Conservation (phyloP, 2,797 vertebrate species). For the Crocidura indochinensis region DNA sequence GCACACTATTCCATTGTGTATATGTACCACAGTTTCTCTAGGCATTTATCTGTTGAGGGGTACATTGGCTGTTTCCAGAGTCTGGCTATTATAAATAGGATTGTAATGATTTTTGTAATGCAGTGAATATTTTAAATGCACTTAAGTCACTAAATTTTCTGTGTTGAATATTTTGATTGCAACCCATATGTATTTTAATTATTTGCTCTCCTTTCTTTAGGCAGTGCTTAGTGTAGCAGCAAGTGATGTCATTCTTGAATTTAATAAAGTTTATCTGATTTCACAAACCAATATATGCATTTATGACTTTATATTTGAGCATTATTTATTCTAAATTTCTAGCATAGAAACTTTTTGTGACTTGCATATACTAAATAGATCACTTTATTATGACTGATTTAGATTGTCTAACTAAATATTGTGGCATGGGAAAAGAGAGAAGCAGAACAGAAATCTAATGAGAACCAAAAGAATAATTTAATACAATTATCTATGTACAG, state of each 20-base stretch:
- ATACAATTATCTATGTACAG: neutral
- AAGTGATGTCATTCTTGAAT: neutral
- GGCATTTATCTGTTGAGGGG: no score
- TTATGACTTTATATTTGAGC: neutral
- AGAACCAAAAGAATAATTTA: neutral
- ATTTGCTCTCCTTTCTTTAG: neutral
- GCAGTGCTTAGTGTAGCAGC: neutral
- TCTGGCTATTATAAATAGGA: no score
- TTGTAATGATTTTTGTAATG: no score
- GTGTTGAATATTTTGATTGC: neutral
- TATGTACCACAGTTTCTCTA: no score
- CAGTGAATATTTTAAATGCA: no score
- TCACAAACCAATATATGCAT: neutral
- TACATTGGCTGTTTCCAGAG: no score
- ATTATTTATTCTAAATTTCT: neutral
- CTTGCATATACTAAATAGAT: neutral
- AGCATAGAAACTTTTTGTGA: neutral
- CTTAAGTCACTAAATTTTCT: neutral
- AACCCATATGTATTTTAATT: neutral
- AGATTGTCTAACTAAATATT: conserved; percentile 8
- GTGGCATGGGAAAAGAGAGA: no score
- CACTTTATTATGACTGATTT: neutral
- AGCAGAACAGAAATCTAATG: neutral
- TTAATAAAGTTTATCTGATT: neutral
- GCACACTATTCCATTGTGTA: no score